Conservation (phyloP, 2,797 vertebrate species). For the Coranthus polyacanthus region DNA sequence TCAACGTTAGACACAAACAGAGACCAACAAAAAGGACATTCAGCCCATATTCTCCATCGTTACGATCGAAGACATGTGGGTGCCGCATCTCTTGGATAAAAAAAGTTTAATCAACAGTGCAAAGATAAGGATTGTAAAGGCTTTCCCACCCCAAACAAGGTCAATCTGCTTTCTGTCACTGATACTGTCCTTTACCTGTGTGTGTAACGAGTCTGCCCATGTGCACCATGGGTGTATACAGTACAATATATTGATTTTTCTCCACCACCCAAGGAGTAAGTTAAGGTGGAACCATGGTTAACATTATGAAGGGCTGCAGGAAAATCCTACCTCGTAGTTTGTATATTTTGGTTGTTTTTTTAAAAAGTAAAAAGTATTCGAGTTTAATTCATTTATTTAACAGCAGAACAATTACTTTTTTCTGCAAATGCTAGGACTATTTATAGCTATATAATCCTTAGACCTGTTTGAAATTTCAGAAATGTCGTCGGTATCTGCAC, state of each 20-base stretch:
- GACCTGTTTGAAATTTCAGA: constrained; percentile 1
- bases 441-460: too few relatives aligned
- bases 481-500: background rate
- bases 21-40: constrained; percentile 10
- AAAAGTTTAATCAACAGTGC: background rate
- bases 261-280: background rate
- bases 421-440: too few relatives aligned
- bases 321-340: too few relatives aligned
- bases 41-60: background rate
- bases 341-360: too few relatives aligned
- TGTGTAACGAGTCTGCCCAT: constrained; percentile 8
- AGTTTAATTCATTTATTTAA: too few relatives aligned
- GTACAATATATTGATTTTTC: background rate
- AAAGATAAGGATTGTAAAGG: constrained; percentile 7
- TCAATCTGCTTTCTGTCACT: constrained; percentile 19
- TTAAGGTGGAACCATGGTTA: background rate
- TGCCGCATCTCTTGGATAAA: background rate
- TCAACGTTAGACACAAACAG: background rate
- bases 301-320: too few relatives aligned
- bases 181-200: constrained; percentile 18
- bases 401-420: too few relatives aligned
- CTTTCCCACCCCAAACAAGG: background rate
- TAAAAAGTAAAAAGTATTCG: too few relatives aligned
- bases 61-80: constrained; percentile 18
- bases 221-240: background rate